Evolutionary conservation across 2,888 invertebrate genomes (phyloP), one percentile per base, ranked within the genome.

Genomic region (Drosophila atripex): DNA sequence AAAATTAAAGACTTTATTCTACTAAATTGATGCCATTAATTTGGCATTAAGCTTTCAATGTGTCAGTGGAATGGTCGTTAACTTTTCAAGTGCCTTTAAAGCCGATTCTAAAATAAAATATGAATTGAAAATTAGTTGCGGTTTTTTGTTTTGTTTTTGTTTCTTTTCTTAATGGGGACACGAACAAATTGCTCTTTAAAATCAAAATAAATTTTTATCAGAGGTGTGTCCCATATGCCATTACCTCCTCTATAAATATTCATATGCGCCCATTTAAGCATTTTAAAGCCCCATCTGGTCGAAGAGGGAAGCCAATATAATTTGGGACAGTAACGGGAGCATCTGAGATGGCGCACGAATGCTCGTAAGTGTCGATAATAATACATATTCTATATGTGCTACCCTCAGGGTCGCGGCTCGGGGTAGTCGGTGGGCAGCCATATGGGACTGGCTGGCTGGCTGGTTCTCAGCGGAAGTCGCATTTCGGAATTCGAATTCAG

Each of bases 381-480:
- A 32, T 55, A 52, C 12, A 39, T 11, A 28, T 35, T 35, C 35
- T 35, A 38, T 46, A 30, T 35, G 28, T 55, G 23, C 43, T 35
- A 18, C 18, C 14, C 39, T 43, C 55, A 70, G 57, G 21, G 58
- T 55, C 18, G 43, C 7, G n/a, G 35, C n/a, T 12, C 32, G 32
- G 32, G 12, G 32, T 32, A 32, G 32, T 32, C 32, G n/a, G 32
- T 32, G 32, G 32, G 35, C 35, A 35, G 16, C 49, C 39, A 18
- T 18, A 9, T 41, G 39, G 39, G 51, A 56, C 39, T 41, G 39
- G 39, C 39, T 41, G 39, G 39, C 39, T 41, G 39, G 39, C n/a
- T 35, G 35, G 35, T 43, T 41, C 59, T 30, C 53, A 54, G 64
- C 84, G 80, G 84, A 83, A 80, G 79, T 77, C 58, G 70, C 63